phyloP scores from a whole-genome alignment of 2,888 invertebrate species.

The Ophion costatus region DNA sequence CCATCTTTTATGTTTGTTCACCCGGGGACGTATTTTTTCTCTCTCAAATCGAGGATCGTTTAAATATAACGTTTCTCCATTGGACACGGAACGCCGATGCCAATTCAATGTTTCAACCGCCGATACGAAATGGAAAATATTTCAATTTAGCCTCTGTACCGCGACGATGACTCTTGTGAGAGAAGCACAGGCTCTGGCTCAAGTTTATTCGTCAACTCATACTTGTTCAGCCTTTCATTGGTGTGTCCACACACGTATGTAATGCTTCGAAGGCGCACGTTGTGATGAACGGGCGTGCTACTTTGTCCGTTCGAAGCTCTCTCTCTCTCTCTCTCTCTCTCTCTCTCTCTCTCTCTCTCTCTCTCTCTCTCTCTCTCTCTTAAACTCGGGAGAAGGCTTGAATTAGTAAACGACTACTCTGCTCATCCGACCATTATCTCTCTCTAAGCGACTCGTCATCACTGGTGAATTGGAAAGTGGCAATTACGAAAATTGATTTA shows the following conservation, averaged over 20 bases:
- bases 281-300: constrained; percentile 36
- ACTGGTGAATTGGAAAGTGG: constrained; percentile 28
- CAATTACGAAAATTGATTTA: constrained; percentile 34
- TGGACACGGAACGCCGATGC: neutral
- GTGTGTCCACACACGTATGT: neutral
- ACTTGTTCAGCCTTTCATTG: constrained; percentile 1
- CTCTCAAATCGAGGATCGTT: no score
- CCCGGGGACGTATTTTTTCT: no score
- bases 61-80: no score
- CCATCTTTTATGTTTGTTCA: no score
- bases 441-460: constrained; percentile 37
- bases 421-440: constrained; percentile 4
- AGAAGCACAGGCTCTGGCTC: neutral
- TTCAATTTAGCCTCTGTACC: constrained; percentile 15
- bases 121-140: constrained; percentile 14
- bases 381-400: constrained; percentile 16
- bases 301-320: constrained; percentile 22
- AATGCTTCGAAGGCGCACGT: neutral
- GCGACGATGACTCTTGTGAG: no score
- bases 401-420: constrained; percentile 30
- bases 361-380: neutral
- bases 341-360: neutral
- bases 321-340: constrained; percentile 16
- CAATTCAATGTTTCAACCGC: neutral
- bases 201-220: constrained; percentile 6